Base-by-base conservation (phyloP, 1,140 invertebrate species). In the Bombyx mori region DNA sequence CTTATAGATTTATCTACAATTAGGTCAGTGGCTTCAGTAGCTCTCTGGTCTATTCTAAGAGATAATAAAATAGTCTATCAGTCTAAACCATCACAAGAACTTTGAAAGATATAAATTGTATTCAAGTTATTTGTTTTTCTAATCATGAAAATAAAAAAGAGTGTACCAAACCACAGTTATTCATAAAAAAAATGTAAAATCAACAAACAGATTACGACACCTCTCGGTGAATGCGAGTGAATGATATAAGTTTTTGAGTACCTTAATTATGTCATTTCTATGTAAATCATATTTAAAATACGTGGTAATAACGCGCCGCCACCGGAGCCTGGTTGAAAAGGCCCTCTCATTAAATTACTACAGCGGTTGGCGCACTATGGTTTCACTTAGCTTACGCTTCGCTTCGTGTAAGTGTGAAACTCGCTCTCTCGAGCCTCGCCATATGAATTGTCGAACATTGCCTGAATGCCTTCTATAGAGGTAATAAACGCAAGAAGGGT, bases 281-380 rank as follows among this genome's bases (percentile, higher is more conserved):
- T 76, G 74, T 80, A 79, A 81, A 83, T 81, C 73, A 77, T 71
- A 78, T 78, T 78, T 77, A 77, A 35, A 79, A 79, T 78, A 71
- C 70, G 62, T 72, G 63, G 72, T 79, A 44, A 73, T 75, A 71
- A 75, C 59, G 68, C 63, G 69, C 71, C 69, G 66, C 66, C 73
- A 62, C 61, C 65, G 73, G 68, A 69, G 73, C 68, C 66, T 60
- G 69, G 59, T 18, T 80, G 77, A 82, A 82, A 78, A 75, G 75
- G 73, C 68, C 66, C 79, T 83, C 81, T 84, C 81, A 84, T 84
- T 84, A 84, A 84, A 84, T 84, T 84, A 80, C 70, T 77, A 66
- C 81, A 75, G 74, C 74, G 75, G 79, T 80, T 83, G 80, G 77
- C 78, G 75, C 75, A 81, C 75, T 79, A 79, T 80, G 74, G 68